These are phyloP conservation scores for Toxotes lorentzi DNA, from an alignment of 2,797 vertebrate genomes.

Conservation along the genomic window DNA sequence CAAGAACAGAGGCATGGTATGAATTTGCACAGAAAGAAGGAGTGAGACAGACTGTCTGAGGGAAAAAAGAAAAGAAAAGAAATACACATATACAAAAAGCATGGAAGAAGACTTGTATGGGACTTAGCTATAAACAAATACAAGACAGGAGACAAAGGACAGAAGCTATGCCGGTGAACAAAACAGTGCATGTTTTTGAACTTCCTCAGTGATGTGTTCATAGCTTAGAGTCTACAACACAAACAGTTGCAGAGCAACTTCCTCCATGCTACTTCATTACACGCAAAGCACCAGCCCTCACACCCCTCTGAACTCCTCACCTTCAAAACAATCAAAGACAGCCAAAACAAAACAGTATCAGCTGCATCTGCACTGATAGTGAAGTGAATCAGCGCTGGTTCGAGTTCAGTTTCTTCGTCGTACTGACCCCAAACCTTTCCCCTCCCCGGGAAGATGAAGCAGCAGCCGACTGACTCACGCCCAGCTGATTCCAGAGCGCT, in stretches of 20 bases:
- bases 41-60: conserved; percentile 21
- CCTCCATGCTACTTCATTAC: conserved; percentile 15
- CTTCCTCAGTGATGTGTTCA: neutral
- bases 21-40: conserved; percentile 8
- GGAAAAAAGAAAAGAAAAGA: conserved; percentile 8
- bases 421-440: conserved; percentile 45
- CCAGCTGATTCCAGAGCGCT: conserved; percentile 60
- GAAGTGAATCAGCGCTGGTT: conserved; percentile 53
- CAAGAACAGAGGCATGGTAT: conserved; percentile 35
- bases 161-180: neutral
- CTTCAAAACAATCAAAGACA: conserved; percentile 23
- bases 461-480: conserved; percentile 66
- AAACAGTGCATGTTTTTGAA: conserved; percentile 12
- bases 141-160: conserved; percentile 19
- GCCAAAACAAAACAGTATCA: conserved; percentile 4
- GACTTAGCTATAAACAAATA: conserved; percentile 46
- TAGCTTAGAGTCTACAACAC: neutral
- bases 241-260: neutral
- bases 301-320: neutral
- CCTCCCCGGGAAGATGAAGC: conserved; percentile 38
- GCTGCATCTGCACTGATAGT: conserved; percentile 43
- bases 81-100: conserved; percentile 16
- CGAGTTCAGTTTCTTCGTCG: conserved; percentile 60
- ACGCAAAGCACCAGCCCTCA: conserved; percentile 11
- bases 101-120: conserved; percentile 25